phyloP scores from a whole-genome alignment of 2,797 vertebrate species.

The Falco cherrug region DNA sequence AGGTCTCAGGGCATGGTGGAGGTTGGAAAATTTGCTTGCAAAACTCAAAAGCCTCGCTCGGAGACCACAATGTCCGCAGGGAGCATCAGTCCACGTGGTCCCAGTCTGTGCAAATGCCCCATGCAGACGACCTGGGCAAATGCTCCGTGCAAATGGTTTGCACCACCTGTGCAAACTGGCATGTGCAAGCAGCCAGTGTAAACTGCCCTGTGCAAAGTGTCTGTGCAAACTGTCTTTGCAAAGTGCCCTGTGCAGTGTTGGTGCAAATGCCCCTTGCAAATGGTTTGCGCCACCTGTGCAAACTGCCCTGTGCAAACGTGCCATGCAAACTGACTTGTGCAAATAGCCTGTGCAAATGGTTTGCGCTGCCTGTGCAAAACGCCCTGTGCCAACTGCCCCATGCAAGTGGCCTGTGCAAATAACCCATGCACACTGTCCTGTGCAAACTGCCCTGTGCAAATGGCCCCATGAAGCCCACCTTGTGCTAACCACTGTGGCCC shows the following conservation, averaged over 20 bases:
- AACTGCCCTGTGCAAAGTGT: neutral
- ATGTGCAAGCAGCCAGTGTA: neutral
- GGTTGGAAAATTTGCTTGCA: neutral
- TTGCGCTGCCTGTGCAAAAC: neutral
- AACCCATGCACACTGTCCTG: neutral
- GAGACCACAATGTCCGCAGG: accelerated
- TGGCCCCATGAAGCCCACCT: neutral
- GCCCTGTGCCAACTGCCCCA: accelerated
- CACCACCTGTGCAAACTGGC: neutral
- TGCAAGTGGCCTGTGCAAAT: neutral
- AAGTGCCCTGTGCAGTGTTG: neutral
- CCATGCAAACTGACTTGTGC: neutral
- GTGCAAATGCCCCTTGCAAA: neutral
- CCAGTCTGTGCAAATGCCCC: neutral
- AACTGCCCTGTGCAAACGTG: neutral
- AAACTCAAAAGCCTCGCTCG: neutral
- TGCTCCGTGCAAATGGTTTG: too few species aligned
- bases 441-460: neutral
- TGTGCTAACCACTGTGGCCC: neutral
- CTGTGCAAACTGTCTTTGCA: neutral
- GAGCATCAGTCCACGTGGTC: neutral
- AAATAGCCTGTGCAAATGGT: neutral
- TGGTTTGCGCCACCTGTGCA: neutral
- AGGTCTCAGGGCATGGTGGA: neutral
- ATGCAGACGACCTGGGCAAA: neutral